These are phyloP conservation scores for Dermolepida albohirtum DNA, from an alignment of 2,888 invertebrate genomes.

Conservation along the genomic window DNA sequence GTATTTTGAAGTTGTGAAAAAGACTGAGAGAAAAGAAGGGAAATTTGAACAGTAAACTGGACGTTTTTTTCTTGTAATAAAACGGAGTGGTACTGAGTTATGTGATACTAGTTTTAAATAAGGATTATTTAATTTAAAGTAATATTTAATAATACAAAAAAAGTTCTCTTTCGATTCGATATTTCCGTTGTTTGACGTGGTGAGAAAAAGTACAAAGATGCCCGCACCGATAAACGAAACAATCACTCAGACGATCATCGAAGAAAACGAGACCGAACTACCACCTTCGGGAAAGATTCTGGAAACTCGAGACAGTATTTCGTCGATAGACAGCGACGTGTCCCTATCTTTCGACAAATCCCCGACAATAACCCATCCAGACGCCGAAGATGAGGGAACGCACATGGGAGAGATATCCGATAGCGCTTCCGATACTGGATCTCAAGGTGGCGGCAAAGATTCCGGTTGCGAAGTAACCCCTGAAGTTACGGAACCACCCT, in stretches of 20 bases:
- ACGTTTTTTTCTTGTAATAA: constrained; percentile 6
- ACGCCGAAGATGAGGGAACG: constrained; percentile 71
- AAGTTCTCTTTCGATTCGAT: background rate
- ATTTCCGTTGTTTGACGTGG: background rate
- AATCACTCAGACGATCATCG: constrained; percentile 58
- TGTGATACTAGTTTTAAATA: constrained; percentile 33
- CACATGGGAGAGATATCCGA: constrained; percentile 74
- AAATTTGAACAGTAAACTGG: constrained; percentile 4
- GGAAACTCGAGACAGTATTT: constrained; percentile 71
- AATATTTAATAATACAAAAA: constrained; percentile 3
- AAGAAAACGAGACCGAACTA: constrained; percentile 60
- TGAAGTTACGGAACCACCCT: constrained; percentile 71
- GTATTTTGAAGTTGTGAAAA: background rate
- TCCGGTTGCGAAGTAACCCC: constrained; percentile 76
- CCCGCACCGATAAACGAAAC: constrained; percentile 59
- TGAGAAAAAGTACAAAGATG: constrained; percentile 53
- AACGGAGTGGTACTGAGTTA: constrained; percentile 21
- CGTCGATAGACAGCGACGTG: constrained; percentile 72
- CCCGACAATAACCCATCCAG: constrained; percentile 47
- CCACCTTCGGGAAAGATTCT: constrained; percentile 66
- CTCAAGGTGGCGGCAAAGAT: constrained; percentile 73
- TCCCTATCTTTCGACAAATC: constrained; percentile 68
- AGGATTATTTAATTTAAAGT: constrained; percentile 26
- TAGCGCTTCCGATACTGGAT: constrained; percentile 73
- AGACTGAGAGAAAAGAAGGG: constrained; percentile 1